Percentiles rank a stretch among this genome's conserved stretches.
Conservation (phyloP, 2,113 vertebrate species). For the Agapornis roseicollis region DNA sequence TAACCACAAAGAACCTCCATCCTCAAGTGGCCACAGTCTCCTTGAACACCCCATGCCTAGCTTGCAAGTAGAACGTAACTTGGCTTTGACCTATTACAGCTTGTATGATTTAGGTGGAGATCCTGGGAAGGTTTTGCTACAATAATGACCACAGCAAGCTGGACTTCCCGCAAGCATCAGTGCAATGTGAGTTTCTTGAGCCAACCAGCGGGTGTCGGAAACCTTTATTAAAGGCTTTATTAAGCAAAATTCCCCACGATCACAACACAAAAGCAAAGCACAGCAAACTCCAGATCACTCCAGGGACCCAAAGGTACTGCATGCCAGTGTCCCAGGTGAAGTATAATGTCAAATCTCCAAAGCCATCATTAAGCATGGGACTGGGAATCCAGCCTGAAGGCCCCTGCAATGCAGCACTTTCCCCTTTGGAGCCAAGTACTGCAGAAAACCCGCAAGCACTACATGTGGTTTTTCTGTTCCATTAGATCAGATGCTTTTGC, state of each 20-base stretch:
- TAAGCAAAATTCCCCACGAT: not conserved
- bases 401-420: slow-evolving; percentile 51
- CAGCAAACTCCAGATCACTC: not conserved
- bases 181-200: not conserved
- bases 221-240: not conserved
- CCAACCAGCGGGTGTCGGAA: fast-evolving
- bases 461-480: not conserved
- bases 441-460: slow-evolving; percentile 13
- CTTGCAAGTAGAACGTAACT: fast-evolving
- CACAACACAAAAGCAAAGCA: not conserved
- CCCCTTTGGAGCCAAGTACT: not conserved
- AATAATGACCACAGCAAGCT: not conserved
- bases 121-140: not conserved
- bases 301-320: not conserved
- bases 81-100: not conserved
- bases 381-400: not conserved
- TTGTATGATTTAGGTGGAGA: not conserved
- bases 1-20: not conserved
- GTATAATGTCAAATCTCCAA: not conserved
- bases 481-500: slow-evolving; percentile 1
- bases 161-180: not conserved
- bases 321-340: not conserved
- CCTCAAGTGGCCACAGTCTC: fast-evolving
- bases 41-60: not conserved
- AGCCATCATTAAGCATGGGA: not conserved